Conservation (phyloP, 2,113 vertebrate genomes). For the Pteruthius melanotis region DNA sequence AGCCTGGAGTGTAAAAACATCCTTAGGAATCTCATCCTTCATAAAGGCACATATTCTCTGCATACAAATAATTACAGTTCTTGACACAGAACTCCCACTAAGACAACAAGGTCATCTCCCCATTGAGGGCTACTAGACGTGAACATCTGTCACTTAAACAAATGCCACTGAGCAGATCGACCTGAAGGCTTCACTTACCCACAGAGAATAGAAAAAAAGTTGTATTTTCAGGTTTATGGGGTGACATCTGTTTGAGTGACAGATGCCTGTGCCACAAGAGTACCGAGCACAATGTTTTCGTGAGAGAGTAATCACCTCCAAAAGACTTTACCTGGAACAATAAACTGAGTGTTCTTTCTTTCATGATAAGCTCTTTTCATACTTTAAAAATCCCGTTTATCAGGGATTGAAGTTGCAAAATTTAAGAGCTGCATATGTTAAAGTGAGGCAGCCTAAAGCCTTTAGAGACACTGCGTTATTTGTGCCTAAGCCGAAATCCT, state of each 20-base stretch:
- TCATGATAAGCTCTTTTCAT: neutral
- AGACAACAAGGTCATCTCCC: constrained; percentile 39
- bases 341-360: neutral
- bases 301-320: neutral
- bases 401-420: neutral
- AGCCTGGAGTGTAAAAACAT: neutral
- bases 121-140: neutral
- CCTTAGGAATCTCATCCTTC: neutral
- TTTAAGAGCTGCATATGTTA: neutral
- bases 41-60: neutral
- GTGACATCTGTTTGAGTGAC: constrained; percentile 54
- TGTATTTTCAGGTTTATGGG: neutral
- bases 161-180: neutral
- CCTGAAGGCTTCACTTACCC: neutral
- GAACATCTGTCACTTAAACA: constrained; percentile 54
- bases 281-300: neutral
- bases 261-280: constrained; percentile 10
- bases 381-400: constrained; percentile 17
- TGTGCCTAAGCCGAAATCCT: neutral
- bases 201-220: neutral
- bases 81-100: neutral
- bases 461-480: neutral
- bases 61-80: neutral
- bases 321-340: constrained; percentile 15
- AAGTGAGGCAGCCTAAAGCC: neutral